Evolutionary conservation across 2,113 vertebrate genomes (phyloP), one percentile per base, ranked within the genome.

Genomic region (Benitochromis conjunctus): DNA sequence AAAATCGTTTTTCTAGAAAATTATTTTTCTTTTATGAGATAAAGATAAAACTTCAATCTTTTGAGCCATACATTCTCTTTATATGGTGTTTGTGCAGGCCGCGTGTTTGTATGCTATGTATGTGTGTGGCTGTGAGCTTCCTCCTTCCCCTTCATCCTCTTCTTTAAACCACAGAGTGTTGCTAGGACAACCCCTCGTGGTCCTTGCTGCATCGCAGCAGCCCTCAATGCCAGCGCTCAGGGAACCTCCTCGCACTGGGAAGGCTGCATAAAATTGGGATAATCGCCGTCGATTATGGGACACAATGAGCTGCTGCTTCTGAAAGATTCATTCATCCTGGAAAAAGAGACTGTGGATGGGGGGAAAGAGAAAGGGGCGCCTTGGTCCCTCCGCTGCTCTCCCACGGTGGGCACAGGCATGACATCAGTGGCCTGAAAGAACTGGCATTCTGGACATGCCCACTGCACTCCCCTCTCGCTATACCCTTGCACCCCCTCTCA

Each of bases 331-430:
- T 96, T 96, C 95, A 96, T 96, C 90, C 94, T 90, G 89, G 88
- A 92, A 92, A 85, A 93, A 94, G 92, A 92, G 94, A 92, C 83
- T 88, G 90, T 89, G 91, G 90, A 93, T 90, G 89, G 86, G 85
- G 86, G 85, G 76, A 34, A 82, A 80, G 82, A 90, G 86, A 90
- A 92, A 91, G 93, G 93, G 93, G 91, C 26, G 89, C 92, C 89
- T 94, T 91, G 87, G 92, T 92, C 94, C 90, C 92, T 95, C 92
- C 92, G 62, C 92, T 86, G 95, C 96, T 96, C 95, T 96, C 96
- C 96, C 96, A 96, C 95, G 96, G 95, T 96, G 95, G 95, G 96
- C 96, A 96, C 93, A 96, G 94, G 93, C 95, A 96, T 96, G 95
- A 96, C 95, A 96, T 96, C 96, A 96, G 95, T 80, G 90, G 94